phyloP scores from a whole-genome alignment of 2,113 vertebrate species.

The Phycodurus eques region DNA sequence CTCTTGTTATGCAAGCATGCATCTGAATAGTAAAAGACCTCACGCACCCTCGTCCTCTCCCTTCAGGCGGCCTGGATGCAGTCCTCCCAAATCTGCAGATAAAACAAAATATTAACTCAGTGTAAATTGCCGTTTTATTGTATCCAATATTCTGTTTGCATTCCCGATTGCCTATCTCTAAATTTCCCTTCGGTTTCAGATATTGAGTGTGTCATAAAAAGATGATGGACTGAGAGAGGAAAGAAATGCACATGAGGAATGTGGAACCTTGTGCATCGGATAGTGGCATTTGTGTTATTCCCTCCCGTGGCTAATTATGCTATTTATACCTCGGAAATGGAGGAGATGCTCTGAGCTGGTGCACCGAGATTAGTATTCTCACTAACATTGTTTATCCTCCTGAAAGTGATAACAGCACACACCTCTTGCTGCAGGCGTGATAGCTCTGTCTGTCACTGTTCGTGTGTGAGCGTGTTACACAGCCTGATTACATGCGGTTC shows the following conservation, averaged over 20 bases:
- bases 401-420: conserved; percentile 54
- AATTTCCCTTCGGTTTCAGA: conserved; percentile 26
- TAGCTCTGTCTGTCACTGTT: conserved; percentile 20
- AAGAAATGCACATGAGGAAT: conserved; percentile 36
- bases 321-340: conserved; percentile 56
- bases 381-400: conserved; percentile 64
- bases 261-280: conserved; percentile 33
- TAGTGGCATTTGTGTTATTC: conserved; percentile 64
- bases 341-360: conserved; percentile 59
- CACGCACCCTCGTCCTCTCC: conserved; percentile 20
- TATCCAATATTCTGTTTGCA: conserved; percentile 1
- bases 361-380: conserved; percentile 63
- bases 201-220: conserved; percentile 25
- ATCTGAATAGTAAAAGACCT: conserved; percentile 14
- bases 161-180: neutral
- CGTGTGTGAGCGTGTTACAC: conserved; percentile 7
- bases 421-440: conserved; percentile 53
- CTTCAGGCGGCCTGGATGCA: conserved; percentile 15
- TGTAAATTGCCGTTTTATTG: conserved; percentile 25
- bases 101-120: conserved; percentile 50
- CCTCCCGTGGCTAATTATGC: conserved; percentile 67
- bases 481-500: conserved; percentile 1
- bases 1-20: conserved; percentile 16
- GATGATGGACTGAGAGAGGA: conserved; percentile 30
- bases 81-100: conserved; percentile 30